Percentiles rank a stretch among this genome's conserved stretches.
phyloP scores from a whole-genome alignment of 2,888 invertebrate species.

The Lathronympha strigana region DNA sequence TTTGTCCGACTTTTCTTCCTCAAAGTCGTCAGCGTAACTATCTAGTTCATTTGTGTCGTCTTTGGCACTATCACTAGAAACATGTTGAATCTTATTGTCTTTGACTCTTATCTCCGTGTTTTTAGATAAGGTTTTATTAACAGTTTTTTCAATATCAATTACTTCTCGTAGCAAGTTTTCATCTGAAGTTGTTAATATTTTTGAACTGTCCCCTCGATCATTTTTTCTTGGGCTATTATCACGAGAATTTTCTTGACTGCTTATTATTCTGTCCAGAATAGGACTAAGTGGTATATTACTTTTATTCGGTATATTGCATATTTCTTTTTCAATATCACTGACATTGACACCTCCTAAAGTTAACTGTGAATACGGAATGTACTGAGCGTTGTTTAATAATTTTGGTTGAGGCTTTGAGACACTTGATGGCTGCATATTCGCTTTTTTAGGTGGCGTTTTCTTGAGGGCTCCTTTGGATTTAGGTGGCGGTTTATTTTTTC shows the following conservation, averaged over 20 bases:
- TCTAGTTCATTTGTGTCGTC: conserved; percentile 53
- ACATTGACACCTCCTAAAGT: conserved; percentile 75
- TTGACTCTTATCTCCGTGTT: conserved; percentile 49
- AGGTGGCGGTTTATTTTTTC: conserved; percentile 45
- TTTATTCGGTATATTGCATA: conserved; percentile 64
- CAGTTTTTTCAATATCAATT: conserved; percentile 68
- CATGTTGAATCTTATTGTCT: conserved; percentile 46
- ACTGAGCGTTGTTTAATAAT: conserved; percentile 64
- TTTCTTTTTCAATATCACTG: conserved; percentile 75
- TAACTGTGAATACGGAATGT: conserved; percentile 78
- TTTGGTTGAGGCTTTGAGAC: conserved; percentile 38
- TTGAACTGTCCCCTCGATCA: conserved; percentile 51
- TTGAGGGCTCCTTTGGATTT: conserved; percentile 49
- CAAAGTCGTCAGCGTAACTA: conserved; percentile 78
- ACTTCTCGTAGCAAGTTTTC: conserved; percentile 78
- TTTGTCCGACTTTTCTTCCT: conserved; percentile 70
- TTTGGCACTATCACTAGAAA: conserved; percentile 48
- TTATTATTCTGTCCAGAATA: conserved; percentile 71
- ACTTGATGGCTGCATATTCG: conserved; percentile 39
- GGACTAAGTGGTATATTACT: conserved; percentile 67
- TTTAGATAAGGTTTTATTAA: conserved; percentile 65
- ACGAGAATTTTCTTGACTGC: conserved; percentile 70
- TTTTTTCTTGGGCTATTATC: conserved; percentile 55
- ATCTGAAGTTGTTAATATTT: conserved; percentile 72
- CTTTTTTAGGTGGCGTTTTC: conserved; percentile 49